Evolutionary conservation across 2,113 vertebrate genomes (phyloP), one percentile per base, ranked within the genome.

Genomic region (Siphamia tubifer): DNA sequence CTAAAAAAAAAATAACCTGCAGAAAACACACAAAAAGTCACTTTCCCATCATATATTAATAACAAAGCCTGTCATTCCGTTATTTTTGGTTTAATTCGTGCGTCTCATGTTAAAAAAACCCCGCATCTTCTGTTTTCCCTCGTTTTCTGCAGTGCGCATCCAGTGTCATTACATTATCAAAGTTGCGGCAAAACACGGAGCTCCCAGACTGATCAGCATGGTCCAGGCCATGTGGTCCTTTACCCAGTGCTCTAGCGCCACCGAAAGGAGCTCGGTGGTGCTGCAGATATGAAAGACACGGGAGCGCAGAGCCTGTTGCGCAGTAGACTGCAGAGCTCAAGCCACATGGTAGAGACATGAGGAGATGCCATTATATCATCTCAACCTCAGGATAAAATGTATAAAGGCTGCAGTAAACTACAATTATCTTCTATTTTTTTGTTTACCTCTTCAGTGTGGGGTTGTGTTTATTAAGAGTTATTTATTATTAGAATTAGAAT

Each of bases 231-330:
- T 52, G 16, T 1, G 17, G 20, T 0, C 0, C 15, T 16, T 34
- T 62, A 6, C 19, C 35, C 31, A 56, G 60, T 62, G 54, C 74
- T 80, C 52, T 28, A 74, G 85, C 85, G 57, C 77, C 91, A 75
- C 72, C 76, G 4, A 62, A 30, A 72, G 91, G 83, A 24, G 8
- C 8, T 3, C 4, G 23, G 54, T 0, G 0, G 61, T n/a, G 31
- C 31, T 8, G 16, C 31, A 34, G 40, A 25, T 5, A 44, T 8
- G 23, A 23, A 45, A 67, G 34, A 21, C 17, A 1, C 57, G 0
- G 68, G 36, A 48, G 57, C 34, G 8, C 48, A 31, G 23, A 43
- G 66, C 74, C 81, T 74, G 83, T 79, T 83, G 71, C 68, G 44
- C 58, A 53, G 39, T 28, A 20, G 45, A 30, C 71, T 73, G 65